Conservation (phyloP, 37 sponge, comb jelly and placozoan genomes). For the Sycon ciliatum region DNA sequence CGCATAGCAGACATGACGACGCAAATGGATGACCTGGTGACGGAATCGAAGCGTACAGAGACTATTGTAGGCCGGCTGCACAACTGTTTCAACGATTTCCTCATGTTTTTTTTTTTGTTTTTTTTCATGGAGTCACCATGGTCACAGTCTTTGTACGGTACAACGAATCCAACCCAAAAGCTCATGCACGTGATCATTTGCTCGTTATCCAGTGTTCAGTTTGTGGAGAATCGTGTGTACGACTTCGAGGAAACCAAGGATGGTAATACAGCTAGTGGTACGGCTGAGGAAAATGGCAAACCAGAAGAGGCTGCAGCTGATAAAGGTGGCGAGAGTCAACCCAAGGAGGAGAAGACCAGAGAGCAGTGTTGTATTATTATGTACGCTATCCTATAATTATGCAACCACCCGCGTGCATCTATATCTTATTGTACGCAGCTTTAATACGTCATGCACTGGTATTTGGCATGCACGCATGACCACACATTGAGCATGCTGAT, state of each 20-base stretch:
- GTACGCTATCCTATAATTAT: too few species aligned
- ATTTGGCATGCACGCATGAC: too few species aligned
- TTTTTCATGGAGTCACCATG: too few species aligned
- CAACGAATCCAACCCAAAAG: too few species aligned
- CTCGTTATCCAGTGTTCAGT: conserved; percentile 85
- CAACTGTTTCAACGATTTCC: conserved; percentile 86
- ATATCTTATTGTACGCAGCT: too few species aligned
- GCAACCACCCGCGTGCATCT: too few species aligned
- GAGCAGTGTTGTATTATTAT: too few species aligned
- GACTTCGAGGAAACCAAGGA: conserved; percentile 35
- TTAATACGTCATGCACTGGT: too few species aligned
- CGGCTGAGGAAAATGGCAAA: conserved; percentile 1
- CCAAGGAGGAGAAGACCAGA: conserved; percentile 29
- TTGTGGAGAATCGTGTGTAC: conserved; percentile 77
- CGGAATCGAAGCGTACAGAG: conserved; percentile 53
- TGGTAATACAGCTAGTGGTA: conserved; percentile 14
- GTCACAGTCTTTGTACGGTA: too few species aligned
- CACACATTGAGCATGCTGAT: too few species aligned
- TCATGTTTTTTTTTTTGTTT: too few species aligned
- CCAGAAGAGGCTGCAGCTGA: not conserved
- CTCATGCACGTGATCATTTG: too few species aligned
- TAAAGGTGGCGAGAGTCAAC: not conserved
- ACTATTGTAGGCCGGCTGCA: conserved; percentile 59
- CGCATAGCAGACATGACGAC: conserved; percentile 65
- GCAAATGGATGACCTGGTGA: conserved; percentile 59